Conservation (phyloP, 2,888 invertebrate species). For the Plutella xylostella region DNA sequence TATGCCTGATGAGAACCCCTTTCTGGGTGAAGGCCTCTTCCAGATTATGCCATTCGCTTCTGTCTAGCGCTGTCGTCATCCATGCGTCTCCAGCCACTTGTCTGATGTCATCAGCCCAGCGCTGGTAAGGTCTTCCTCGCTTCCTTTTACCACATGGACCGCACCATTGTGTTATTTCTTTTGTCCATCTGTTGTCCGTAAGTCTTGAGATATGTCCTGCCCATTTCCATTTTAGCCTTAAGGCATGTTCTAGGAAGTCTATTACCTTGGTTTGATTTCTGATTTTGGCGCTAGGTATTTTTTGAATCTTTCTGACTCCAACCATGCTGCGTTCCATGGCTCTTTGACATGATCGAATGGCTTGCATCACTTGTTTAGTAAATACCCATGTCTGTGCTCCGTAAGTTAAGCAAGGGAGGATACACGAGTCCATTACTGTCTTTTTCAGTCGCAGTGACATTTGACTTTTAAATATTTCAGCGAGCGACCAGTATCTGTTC, state of each 20-base stretch:
- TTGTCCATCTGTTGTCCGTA: not conserved
- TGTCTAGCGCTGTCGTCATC: not conserved
- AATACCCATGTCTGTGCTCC: not conserved
- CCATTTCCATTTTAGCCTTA: slow-evolving; percentile 13
- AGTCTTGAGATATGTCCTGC: slow-evolving; percentile 10
- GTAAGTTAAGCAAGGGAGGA: not conserved
- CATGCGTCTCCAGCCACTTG: not conserved
- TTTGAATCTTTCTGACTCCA: not conserved
- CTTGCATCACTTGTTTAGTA: not conserved
- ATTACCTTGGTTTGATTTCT: not conserved
- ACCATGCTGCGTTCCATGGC: not conserved
- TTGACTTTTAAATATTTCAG: not conserved
- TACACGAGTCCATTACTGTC: not conserved
- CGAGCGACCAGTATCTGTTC: not conserved
- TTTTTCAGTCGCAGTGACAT: not conserved
- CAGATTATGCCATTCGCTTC: not conserved
- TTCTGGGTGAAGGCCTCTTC: not conserved
- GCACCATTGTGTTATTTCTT: not conserved
- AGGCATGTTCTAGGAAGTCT: not conserved
- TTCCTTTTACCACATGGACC: not conserved
- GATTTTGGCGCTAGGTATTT: not conserved
- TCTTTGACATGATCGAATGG: not conserved
- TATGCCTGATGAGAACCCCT: not conserved
- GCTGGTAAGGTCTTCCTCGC: not conserved
- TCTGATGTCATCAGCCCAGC: not conserved